phyloP scores from a whole-genome alignment of 2,888 invertebrate species.

The Drosophila paramelanica region DNA sequence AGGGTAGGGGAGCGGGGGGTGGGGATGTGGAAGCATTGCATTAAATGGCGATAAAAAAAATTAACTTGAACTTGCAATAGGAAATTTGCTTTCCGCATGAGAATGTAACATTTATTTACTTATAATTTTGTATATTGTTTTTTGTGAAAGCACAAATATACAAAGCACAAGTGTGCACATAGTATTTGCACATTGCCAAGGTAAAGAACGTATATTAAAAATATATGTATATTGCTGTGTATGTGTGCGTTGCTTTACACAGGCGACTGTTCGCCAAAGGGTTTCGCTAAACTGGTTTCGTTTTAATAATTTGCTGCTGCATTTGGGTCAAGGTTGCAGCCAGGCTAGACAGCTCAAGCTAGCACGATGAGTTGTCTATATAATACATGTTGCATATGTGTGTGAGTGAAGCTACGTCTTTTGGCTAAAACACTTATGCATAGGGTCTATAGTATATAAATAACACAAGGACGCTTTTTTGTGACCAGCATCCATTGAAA shows the following conservation, averaged over 20 bases:
- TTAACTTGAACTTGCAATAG: constrained; percentile 76
- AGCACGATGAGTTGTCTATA: constrained; percentile 24
- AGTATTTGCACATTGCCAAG: constrained; percentile 54
- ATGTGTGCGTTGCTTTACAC: constrained; percentile 14
- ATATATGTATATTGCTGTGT: neutral
- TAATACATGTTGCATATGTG: constrained; percentile 3
- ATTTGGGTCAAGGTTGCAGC: constrained; percentile 75
- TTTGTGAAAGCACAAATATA: constrained; percentile 57
- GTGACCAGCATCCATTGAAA: constrained; percentile 7
- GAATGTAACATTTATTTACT: neutral
- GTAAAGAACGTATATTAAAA: constrained; percentile 67
- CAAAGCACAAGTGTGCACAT: constrained; percentile 14
- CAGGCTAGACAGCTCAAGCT: constrained; percentile 68
- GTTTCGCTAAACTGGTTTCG: constrained; percentile 76
- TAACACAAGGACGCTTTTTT: constrained; percentile 51
- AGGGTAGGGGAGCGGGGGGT: constrained; percentile 18
- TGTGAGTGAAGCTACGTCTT: constrained; percentile 14
- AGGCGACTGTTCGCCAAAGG: constrained; percentile 66
- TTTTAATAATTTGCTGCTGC: constrained; percentile 53
- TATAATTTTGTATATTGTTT: neutral
- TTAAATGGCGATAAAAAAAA: constrained; percentile 72
- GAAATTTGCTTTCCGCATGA: constrained; percentile 69
- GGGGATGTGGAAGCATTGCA: constrained; percentile 42
- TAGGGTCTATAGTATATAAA: constrained; percentile 35
- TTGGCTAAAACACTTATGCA: constrained; percentile 21